phyloP scores from a whole-genome alignment of 2,113 vertebrate species.

The Phycodurus eques region DNA sequence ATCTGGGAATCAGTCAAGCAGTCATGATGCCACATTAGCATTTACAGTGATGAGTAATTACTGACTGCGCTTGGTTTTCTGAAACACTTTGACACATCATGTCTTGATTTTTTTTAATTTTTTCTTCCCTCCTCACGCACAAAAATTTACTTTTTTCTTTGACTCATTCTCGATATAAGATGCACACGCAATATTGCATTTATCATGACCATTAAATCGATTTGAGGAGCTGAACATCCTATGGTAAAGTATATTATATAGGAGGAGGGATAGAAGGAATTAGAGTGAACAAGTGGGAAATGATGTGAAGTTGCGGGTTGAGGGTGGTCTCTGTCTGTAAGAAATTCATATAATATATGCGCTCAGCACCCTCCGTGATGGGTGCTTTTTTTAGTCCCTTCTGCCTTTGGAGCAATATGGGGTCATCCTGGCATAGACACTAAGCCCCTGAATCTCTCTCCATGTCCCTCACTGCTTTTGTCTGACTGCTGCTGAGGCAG shows the following conservation, averaged over 20 bases:
- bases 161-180: slow-evolving; percentile 25
- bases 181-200: slow-evolving; percentile 18
- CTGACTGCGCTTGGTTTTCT: slow-evolving; percentile 60
- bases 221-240: slow-evolving; percentile 34
- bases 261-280: slow-evolving; percentile 36
- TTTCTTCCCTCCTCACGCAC: slow-evolving; percentile 18
- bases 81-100: slow-evolving; percentile 54
- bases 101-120: neutral
- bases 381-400: slow-evolving; percentile 50
- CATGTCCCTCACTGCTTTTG: slow-evolving; percentile 55
- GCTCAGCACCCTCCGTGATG: slow-evolving; percentile 46
- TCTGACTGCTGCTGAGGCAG: slow-evolving; percentile 59
- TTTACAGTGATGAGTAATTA: slow-evolving; percentile 67
- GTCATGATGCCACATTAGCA: slow-evolving; percentile 70
- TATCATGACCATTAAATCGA: slow-evolving; percentile 37
- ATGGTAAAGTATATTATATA: slow-evolving; percentile 23
- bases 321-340: slow-evolving; percentile 27
- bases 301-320: neutral
- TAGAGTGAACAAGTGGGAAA: slow-evolving; percentile 46
- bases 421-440: slow-evolving; percentile 61
- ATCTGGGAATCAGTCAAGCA: slow-evolving; percentile 65
- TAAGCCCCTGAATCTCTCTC: slow-evolving; percentile 53
- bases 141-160: slow-evolving; percentile 16
- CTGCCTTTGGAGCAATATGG: slow-evolving; percentile 62
- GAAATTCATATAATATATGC: slow-evolving; percentile 68